These are phyloP conservation scores for Melanostoma scalare DNA, from an alignment of 2,888 invertebrate genomes.

Conservation along the genomic window DNA sequence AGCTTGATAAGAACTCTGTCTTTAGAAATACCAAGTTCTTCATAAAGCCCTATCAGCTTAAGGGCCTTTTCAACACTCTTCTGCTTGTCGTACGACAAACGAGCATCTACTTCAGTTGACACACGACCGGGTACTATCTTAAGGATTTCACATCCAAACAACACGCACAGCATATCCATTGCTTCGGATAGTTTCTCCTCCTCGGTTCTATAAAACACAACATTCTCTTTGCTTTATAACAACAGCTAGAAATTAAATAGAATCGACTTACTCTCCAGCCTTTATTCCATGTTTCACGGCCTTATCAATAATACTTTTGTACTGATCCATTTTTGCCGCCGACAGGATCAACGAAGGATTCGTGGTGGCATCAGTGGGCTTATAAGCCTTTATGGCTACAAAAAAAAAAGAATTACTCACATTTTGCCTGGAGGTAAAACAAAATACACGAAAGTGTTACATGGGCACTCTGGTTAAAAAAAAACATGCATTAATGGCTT, in stretches of 20 bases:
- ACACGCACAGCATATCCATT: conserved; percentile 95
- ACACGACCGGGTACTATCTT: conserved; percentile 97
- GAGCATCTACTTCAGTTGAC: conserved; percentile 81
- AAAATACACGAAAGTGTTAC: conserved; percentile 25
- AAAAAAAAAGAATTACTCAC: conserved; percentile 37
- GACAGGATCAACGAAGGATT: conserved; percentile 98
- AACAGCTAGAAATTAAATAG: not conserved
- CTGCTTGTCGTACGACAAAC: conserved; percentile 95
- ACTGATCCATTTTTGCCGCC: conserved; percentile 97
- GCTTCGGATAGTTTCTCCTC: conserved; percentile 91
- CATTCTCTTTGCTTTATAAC: no score
- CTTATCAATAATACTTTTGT: conserved; percentile 93
- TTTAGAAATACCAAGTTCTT: conserved; percentile 93
- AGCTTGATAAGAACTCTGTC: conserved; percentile 98
- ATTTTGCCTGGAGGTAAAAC: not conserved
- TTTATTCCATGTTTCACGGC: conserved; percentile 93
- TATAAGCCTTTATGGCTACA: conserved; percentile 96
- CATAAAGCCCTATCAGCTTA: conserved; percentile 94
- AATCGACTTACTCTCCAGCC: conserved; percentile 83
- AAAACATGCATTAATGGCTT: conserved; percentile 21
- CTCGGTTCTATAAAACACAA: conserved; percentile 83
- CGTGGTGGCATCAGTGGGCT: conserved; percentile 99
- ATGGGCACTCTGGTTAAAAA: conserved; percentile 21
- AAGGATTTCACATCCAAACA: conserved; percentile 98
- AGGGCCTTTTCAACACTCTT: conserved; percentile 95